Evolutionary conservation across 2,888 invertebrate species (phyloP).

Genomic region (Amiota communis): DNA sequence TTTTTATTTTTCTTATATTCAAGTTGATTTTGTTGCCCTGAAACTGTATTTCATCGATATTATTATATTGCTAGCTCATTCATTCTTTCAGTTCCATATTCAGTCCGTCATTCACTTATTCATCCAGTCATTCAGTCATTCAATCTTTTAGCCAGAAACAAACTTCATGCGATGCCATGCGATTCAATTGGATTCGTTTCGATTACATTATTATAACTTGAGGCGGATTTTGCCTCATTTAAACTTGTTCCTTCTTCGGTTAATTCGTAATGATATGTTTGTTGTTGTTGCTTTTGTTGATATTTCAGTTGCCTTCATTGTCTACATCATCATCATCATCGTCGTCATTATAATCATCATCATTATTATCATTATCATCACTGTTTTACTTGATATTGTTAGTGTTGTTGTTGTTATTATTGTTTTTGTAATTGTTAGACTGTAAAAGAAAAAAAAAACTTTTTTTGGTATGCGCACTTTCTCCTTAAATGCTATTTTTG

Average conservation of each 20-base stretch:
- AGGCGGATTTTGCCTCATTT: conserved; percentile 64
- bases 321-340: conserved; percentile 29
- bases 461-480: conserved; percentile 61
- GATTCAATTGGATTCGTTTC: conserved; percentile 23
- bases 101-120: neutral
- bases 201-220: conserved; percentile 38
- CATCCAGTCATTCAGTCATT: too few species aligned
- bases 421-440: conserved; percentile 58
- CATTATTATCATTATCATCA: conserved; percentile 13
- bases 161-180: neutral
- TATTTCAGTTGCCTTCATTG: conserved; percentile 34
- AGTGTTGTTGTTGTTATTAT: conserved; percentile 43
- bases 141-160: too few species aligned
- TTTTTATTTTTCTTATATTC: neutral
- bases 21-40: too few species aligned
- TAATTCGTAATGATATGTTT: conserved; percentile 51
- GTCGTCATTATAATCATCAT: conserved; percentile 30
- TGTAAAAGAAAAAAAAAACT: conserved; percentile 47
- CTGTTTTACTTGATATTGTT: conserved; percentile 34
- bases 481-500: conserved; percentile 64
- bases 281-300: conserved; percentile 35
- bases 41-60: too few species aligned
- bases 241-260: conserved; percentile 58
- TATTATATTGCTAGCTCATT: neutral
- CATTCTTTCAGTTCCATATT: neutral